Percentiles rank a stretch among this genome's conserved stretches.
These are phyloP conservation scores for Mormyrus lacerda DNA, from an alignment of 2,113 vertebrate species.

Conservation along the genomic window DNA sequence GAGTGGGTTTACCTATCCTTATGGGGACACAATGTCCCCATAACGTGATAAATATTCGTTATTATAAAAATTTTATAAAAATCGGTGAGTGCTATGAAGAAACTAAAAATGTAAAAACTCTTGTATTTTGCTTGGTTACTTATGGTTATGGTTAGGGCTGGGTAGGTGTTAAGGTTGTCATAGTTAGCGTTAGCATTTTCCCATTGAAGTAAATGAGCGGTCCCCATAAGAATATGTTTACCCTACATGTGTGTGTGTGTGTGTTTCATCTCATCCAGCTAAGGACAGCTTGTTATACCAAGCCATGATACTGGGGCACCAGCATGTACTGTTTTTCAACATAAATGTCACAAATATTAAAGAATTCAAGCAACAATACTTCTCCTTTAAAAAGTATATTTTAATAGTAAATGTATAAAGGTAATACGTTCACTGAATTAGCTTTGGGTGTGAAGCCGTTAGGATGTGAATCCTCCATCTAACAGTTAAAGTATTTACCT, in stretches of 20 bases:
- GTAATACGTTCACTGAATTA: not conserved
- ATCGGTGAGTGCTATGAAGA: not conserved
- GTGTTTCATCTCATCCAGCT: not conserved
- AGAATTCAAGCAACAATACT: not conserved
- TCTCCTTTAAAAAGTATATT: not conserved
- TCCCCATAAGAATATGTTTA: too few species aligned
- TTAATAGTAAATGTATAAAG: not conserved
- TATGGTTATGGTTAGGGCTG: too few species aligned
- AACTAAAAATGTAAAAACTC: too few species aligned
- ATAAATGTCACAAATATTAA: not conserved
- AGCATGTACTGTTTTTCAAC: not conserved
- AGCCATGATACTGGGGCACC: not conserved
- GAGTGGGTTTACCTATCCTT: too few species aligned
- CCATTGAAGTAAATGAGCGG: too few species aligned
- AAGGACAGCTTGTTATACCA: not conserved
- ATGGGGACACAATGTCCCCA: too few species aligned
- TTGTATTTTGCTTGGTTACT: too few species aligned
- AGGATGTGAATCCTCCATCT: not conserved
- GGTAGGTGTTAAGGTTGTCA: too few species aligned
- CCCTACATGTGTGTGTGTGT: not conserved
- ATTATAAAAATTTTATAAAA: too few species aligned
- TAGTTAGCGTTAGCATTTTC: too few species aligned
- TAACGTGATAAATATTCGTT: too few species aligned
- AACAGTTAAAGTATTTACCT: not conserved
- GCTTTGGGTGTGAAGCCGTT: not conserved